Base-by-base conservation (phyloP, 2,113 vertebrate species). In the Microcebus ravelobensis region DNA sequence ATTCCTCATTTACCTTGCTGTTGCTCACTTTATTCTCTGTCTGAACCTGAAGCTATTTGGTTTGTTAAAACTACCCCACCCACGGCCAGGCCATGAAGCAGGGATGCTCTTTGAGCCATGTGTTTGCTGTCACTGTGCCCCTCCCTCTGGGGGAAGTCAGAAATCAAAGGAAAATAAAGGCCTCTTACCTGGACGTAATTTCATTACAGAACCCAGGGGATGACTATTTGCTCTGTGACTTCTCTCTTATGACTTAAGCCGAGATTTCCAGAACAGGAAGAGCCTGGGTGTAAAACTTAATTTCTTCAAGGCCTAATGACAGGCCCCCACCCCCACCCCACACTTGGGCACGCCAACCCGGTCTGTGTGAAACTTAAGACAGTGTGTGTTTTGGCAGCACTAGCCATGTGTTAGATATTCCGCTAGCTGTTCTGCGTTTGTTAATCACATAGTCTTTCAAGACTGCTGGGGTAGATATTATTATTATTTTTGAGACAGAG, bases 231-330 rank as follows among this genome's bases (percentile, higher is more conserved):
- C 70, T 88, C 71, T 70, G 73, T 91, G 71, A 74, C 63, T 91
- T 96, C 79, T 96, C 79, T 73, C 65, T 23, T 8, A 68, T 91
- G 94, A 95, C 63, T 90, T 73, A 92, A 91, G 88, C 8, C 1
- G 63, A 3, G 11, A 95, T 96, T 96, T 95, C 89, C 77, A 93
- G 94, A 97, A 97, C 97, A 96, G 96, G 93, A 97, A 97, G 88
- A 91, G 77, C 39, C 82, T 96, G 88, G 76, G 88, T 96, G 42
- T 96, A 94, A 96, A 96, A 97, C 90, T 92, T 95, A 94, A 98
- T 96, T 97, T 97, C 91, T 94, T 87, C 57, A 89, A 83, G 65
- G 90, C 61, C 50, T 15, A 21, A 34, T 14, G 55, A 39, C 48
- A 61, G 39, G 34, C 42, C 42, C 91, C 67, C 45, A 9, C 2